A percentile compares a stretch with the other conserved stretches of the same genome.
Evolutionary conservation across 2,113 vertebrate genomes (phyloP).

Genomic region (Benitochromis conjunctus): DNA sequence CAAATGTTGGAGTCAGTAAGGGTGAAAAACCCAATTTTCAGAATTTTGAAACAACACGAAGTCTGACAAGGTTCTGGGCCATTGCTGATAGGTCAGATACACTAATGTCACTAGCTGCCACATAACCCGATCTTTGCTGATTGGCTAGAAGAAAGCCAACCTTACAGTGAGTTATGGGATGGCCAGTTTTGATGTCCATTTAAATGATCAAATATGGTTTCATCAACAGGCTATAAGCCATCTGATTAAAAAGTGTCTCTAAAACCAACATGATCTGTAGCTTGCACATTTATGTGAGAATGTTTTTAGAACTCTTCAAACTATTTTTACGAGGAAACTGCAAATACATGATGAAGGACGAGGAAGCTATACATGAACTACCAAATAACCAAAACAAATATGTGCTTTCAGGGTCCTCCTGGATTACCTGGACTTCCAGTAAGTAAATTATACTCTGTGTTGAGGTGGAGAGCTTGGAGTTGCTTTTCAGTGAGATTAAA

Average conservation of each 20-base stretch:
- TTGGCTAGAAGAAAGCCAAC: not conserved
- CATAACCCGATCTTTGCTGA: not conserved
- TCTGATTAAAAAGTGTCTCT: not conserved
- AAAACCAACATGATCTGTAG: not conserved
- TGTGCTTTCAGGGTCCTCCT: slow-evolving; percentile 68
- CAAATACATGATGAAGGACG: not conserved
- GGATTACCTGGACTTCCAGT: slow-evolving; percentile 73
- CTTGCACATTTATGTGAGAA: not conserved
- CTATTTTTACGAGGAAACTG: not conserved
- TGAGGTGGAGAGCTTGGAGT: not conserved
- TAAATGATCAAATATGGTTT: not conserved
- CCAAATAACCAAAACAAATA: not conserved
- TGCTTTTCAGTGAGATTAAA: too few relatives aligned
- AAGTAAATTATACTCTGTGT: slow-evolving; percentile 15
- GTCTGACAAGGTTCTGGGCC: not conserved
- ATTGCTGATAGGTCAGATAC: not conserved
- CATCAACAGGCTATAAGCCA: accelerated
- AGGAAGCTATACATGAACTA: not conserved
- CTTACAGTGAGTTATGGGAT: not conserved
- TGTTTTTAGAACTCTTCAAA: not conserved
- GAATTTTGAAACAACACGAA: not conserved
- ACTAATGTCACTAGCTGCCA: not conserved
- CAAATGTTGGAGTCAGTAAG: accelerated
- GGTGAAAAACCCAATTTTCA: not conserved
- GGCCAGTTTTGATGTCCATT: not conserved